These are phyloP conservation scores for Chrysocyon brachyurus DNA, from an alignment of 2,797 vertebrate species.

Conservation along the genomic window DNA sequence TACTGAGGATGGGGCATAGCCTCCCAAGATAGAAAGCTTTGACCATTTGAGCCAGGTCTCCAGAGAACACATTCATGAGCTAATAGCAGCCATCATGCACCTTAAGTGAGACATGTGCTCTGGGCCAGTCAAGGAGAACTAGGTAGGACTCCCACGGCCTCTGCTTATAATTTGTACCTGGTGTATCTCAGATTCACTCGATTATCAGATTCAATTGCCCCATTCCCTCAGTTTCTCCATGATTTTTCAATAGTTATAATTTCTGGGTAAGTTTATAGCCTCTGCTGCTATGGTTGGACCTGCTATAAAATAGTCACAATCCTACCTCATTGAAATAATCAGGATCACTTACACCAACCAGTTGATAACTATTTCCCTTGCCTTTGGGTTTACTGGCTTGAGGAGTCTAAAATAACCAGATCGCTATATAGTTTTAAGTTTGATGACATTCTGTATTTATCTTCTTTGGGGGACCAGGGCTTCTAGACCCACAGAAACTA, in stretches of 20 bases:
- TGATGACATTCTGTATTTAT: neutral
- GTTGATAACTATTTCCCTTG: neutral
- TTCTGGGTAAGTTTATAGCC: neutral
- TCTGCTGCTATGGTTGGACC: neutral
- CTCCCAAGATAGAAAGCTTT: neutral
- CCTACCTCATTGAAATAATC: neutral
- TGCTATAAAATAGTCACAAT: neutral
- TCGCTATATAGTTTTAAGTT: neutral
- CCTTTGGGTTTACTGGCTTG: neutral
- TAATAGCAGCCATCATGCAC: neutral
- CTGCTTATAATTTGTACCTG: neutral
- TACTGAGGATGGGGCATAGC: neutral
- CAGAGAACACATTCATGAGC: neutral
- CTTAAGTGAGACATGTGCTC: neutral
- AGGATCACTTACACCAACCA: neutral
- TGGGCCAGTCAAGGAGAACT: neutral
- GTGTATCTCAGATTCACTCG: neutral
- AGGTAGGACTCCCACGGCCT: neutral
- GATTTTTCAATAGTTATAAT: neutral
- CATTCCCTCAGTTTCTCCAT: neutral
- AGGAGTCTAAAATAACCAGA: neutral
- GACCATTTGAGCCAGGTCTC: neutral
- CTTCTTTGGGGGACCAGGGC: neutral
- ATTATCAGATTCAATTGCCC: neutral
- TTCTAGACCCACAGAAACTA: neutral